Evolutionary conservation across 2,888 invertebrate species (phyloP), one percentile per base, ranked within the genome.

Genomic region (Eupithecia abbreviata): DNA sequence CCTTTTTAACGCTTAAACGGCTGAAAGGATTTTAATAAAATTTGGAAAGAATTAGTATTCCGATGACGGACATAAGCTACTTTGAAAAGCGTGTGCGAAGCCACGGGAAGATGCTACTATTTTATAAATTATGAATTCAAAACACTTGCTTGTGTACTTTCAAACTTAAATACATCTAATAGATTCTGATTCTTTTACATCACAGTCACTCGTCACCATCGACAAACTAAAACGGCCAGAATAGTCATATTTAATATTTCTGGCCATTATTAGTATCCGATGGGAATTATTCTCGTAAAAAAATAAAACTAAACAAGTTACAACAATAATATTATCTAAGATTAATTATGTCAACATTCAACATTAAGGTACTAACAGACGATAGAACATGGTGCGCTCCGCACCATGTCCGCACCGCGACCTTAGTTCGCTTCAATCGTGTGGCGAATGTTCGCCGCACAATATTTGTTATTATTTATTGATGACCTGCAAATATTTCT

Each of bases 301-400:
- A 90, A 87, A 90, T 88, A 89, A 89, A 90, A 89, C 87, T 85
- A 88, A 90, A 85, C 84, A 86, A 87, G 87, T 77, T 85, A 86
- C 86, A 90, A 90, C 88, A 88, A 85, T 78, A 78, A 77, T 74
- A 66, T 74, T 77, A 85, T 85, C 83, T 79, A 81, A 82, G 9
- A 82, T 42, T 15, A 42, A 66, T 42, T 15, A 84, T 73, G 71
- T 83, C 83, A 81, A 83, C 77, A 80, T 83, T 85, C 86, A 89
- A 88, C 41, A 42, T 15, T 13, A 51, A 5, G 45, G 45, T 45
- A 45, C 45, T 45, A 1, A 7, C 55, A n/a, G 45, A 45, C 45
- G 45, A 45, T 45, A 6, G 6, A 7, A 45, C 45, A 45, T 45
- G 6, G 45, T 45, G n/a, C 12, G n/a, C n/a, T 15, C 4, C 4